phyloP scores from a whole-genome alignment of 2,888 invertebrate genomes.

The Epistrophe grossulariae region DNA sequence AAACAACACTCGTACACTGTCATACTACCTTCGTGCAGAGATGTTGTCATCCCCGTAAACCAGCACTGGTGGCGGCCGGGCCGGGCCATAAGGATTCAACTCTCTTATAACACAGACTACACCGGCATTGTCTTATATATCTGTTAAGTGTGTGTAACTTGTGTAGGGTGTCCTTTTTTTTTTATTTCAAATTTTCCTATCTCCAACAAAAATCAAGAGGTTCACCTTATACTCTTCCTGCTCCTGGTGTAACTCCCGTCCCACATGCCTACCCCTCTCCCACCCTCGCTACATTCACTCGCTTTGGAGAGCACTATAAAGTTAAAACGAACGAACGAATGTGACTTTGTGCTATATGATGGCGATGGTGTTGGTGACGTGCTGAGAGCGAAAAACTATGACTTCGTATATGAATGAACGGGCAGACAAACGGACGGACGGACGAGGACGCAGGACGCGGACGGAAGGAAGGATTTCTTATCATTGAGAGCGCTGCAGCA shows the following conservation, averaged over 20 bases:
- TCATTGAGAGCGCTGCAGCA: slow-evolving; percentile 75
- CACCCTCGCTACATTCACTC: slow-evolving; percentile 1
- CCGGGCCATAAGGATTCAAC: slow-evolving; percentile 58
- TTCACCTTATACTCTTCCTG: slow-evolving; percentile 41
- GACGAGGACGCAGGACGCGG: slow-evolving; percentile 38
- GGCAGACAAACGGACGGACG: slow-evolving; percentile 39
- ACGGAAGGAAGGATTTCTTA: slow-evolving; percentile 65
- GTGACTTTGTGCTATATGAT: slow-evolving; percentile 64
- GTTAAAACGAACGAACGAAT: slow-evolving; percentile 67
- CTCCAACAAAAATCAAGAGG: slow-evolving; percentile 75
- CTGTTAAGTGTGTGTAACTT: slow-evolving; percentile 59
- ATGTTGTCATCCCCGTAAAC: slow-evolving; percentile 65
- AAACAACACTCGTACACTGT: slow-evolving; percentile 49
- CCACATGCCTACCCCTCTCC: too few relatives aligned
- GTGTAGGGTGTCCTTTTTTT: slow-evolving; percentile 66
- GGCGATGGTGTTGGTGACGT: slow-evolving; percentile 72
- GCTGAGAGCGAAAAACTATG: slow-evolving; percentile 66
- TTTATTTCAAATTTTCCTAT: slow-evolving; percentile 71
- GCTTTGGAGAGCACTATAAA: slow-evolving; percentile 65
- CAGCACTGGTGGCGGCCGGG: neutral
- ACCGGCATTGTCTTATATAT: slow-evolving; percentile 36
- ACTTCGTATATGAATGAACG: slow-evolving; percentile 38
- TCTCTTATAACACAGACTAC: slow-evolving; percentile 57
- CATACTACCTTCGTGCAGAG: slow-evolving; percentile 61
- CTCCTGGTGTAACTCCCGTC: neutral